Conservation (phyloP, 2,888 invertebrate genomes). For the Watsonalla binaria region DNA sequence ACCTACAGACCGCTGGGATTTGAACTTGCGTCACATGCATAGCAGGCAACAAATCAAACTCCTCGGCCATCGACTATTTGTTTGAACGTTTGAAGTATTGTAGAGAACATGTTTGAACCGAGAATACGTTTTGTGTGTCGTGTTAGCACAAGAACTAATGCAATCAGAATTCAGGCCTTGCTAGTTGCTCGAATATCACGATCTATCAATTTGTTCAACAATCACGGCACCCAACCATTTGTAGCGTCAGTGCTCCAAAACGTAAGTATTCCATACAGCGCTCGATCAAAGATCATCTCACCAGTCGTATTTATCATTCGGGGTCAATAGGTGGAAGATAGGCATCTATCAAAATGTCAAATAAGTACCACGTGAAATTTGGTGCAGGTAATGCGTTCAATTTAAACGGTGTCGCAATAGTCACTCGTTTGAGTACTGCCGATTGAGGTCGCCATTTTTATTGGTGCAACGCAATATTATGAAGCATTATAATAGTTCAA, state of each 20-base stretch:
- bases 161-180: not conserved
- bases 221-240: not conserved
- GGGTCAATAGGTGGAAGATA: constrained; percentile 51
- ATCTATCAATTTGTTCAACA: not conserved
- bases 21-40: too few species aligned
- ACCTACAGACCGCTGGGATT: too few species aligned
- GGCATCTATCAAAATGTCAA: constrained; percentile 53
- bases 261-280: not conserved
- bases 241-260: not conserved
- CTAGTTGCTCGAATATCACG: not conserved
- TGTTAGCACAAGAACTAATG: not conserved
- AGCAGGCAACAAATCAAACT: too few species aligned
- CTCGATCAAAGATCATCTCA: constrained; percentile 8
- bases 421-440: constrained; percentile 22
- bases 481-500: constrained; percentile 35
- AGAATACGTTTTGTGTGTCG: too few species aligned
- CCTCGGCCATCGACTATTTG: too few species aligned
- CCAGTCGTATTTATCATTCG: constrained; percentile 10
- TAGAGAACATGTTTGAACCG: too few species aligned
- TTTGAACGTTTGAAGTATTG: too few species aligned
- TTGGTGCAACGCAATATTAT: constrained; percentile 39
- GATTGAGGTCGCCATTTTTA: constrained; percentile 49
- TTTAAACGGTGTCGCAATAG: constrained; percentile 37
- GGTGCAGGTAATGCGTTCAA: constrained; percentile 37
- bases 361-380: constrained; percentile 33